phyloP scores from a whole-genome alignment of 35 echinoderm and acorn worm genomes.

The Ophiothrix spiculata region DNA sequence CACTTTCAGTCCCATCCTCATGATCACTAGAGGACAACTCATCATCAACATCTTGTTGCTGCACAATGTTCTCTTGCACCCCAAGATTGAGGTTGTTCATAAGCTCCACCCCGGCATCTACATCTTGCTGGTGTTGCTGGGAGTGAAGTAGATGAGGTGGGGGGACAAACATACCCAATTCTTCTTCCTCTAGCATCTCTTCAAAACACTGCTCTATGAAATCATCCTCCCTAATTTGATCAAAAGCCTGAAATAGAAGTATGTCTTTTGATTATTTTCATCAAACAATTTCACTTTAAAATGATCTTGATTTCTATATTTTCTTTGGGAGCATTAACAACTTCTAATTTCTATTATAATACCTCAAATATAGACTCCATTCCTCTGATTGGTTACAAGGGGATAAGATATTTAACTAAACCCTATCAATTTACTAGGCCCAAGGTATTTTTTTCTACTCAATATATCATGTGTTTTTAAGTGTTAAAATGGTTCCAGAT shows the following conservation, averaged over 20 bases:
- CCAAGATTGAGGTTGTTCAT: slow-evolving; percentile 4
- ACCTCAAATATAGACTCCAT: too few relatives aligned
- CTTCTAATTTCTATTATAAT: too few relatives aligned
- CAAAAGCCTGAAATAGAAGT: not conserved
- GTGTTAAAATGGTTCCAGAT: too few relatives aligned
- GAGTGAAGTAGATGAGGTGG: not conserved
- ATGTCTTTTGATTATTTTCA: too few relatives aligned
- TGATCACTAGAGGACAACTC: not conserved
- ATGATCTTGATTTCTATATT: too few relatives aligned
- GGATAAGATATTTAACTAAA: too few relatives aligned
- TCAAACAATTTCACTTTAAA: too few relatives aligned
- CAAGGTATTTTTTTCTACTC: too few relatives aligned
- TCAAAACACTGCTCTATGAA: not conserved
- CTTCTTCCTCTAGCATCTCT: slow-evolving; percentile 7
- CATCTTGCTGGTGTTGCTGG: not conserved
- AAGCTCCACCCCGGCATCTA: not conserved
- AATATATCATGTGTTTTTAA: too few relatives aligned
- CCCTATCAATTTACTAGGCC: too few relatives aligned
- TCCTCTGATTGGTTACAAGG: too few relatives aligned
- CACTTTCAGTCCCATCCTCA: not conserved
- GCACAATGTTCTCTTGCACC: not conserved
- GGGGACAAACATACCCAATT: not conserved
- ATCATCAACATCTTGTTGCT: not conserved
- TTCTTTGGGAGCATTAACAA: too few relatives aligned
- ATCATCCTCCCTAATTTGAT: not conserved